These are phyloP conservation scores for Dryobotodes eremita DNA, from an alignment of 2,888 invertebrate species.

Conservation along the genomic window DNA sequence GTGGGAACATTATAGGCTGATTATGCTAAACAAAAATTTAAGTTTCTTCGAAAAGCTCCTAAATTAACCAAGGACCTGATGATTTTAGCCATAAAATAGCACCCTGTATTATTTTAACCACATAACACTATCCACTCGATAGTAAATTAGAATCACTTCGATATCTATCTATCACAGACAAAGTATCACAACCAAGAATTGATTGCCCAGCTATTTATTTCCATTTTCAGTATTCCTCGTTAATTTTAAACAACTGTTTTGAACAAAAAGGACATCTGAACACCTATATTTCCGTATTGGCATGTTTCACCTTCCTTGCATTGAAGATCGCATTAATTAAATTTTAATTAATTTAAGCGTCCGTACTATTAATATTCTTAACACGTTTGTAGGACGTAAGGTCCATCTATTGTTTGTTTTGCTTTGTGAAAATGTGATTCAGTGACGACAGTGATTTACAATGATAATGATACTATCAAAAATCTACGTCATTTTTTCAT, in stretches of 20 bases:
- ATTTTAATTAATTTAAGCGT: conserved; percentile 46
- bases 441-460: conserved; percentile 23
- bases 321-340: conserved; percentile 40
- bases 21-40: no score
- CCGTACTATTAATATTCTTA: conserved; percentile 31
- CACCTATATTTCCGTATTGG: conserved; percentile 42
- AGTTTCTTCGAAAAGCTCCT: no score
- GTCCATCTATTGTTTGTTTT: conserved; percentile 53
- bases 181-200: no score
- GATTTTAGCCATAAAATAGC: no score
- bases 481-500: conserved; percentile 17
- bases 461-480: background rate
- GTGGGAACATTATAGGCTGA: no score
- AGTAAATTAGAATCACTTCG: background rate
- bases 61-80: no score
- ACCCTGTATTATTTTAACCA: no score
- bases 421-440: conserved; percentile 29
- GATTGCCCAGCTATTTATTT: background rate
- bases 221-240: background rate
- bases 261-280: conserved; percentile 5
- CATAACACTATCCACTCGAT: background rate
- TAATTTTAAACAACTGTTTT: background rate
- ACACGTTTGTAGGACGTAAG: conserved; percentile 36
- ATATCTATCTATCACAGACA: background rate
- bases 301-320: conserved; percentile 29